These are phyloP conservation scores for Phymatocera aterrima DNA, from an alignment of 2,888 invertebrate genomes.

Conservation along the genomic window DNA sequence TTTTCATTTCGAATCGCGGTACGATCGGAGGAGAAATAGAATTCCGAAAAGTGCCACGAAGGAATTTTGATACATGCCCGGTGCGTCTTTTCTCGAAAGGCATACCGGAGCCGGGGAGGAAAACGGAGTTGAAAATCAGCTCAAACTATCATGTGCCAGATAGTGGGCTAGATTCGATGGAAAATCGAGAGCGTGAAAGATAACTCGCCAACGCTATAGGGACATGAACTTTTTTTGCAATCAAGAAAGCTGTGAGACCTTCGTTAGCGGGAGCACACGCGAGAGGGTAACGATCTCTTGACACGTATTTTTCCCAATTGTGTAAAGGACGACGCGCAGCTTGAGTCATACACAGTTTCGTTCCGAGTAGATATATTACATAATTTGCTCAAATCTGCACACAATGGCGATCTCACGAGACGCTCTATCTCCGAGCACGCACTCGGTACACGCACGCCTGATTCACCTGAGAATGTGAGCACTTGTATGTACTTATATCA, in stretches of 20 bases:
- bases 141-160: not conserved
- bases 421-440: not conserved
- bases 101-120: not conserved
- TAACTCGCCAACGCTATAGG: too few species aligned
- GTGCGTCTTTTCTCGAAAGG: not conserved
- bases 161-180: too few species aligned
- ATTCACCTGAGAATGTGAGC: not conserved
- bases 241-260: slow-evolving; percentile 15
- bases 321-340: slow-evolving; percentile 11
- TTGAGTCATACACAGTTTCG: slow-evolving; percentile 30
- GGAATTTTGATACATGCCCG: too few species aligned
- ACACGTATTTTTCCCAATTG: slow-evolving; percentile 23
- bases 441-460: not conserved
- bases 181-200: too few species aligned
- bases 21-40: too few species aligned
- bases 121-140: not conserved
- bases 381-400: slow-evolving; percentile 36
- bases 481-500: not conserved
- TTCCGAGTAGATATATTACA: slow-evolving; percentile 15
- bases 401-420: slow-evolving; percentile 30
- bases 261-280: not conserved
- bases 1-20: too few species aligned
- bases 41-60: too few species aligned
- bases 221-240: slow-evolving; percentile 9
- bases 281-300: slow-evolving; percentile 29